Conservation (phyloP, 1,140 invertebrate species). For the Gyrodactylus salaris region DNA sequence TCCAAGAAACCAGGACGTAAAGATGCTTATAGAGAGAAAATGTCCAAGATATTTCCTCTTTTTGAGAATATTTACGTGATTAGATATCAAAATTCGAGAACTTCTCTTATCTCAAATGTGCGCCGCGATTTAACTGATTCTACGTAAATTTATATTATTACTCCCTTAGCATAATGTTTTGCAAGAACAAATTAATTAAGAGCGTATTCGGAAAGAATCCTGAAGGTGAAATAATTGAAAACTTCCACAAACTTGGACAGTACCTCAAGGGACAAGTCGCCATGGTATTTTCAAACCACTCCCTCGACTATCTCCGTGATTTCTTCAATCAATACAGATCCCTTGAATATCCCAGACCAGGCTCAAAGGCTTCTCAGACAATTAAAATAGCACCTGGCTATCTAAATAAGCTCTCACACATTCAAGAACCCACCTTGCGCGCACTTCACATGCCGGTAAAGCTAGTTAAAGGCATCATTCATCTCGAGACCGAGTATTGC, state of each 20-base stretch:
- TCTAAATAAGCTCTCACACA: neutral
- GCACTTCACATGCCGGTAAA: neutral
- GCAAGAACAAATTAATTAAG: neutral
- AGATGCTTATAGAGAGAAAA: neutral
- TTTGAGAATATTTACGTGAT: neutral
- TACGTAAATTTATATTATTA: too few relatives aligned
- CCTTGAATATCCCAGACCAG: neutral
- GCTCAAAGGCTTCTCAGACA: neutral
- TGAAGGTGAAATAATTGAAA: neutral
- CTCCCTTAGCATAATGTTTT: neutral
- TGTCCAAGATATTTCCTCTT: neutral
- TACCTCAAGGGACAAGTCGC: neutral
- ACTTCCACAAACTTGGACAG: neutral
- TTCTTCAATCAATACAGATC: neutral
- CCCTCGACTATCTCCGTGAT: neutral
- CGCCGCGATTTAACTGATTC: neutral
- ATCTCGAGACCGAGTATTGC: neutral
- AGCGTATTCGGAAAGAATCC: neutral
- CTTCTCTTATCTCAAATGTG: neutral
- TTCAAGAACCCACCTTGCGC: neutral
- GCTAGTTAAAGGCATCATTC: neutral
- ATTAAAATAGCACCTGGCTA: neutral
- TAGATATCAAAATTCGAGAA: neutral
- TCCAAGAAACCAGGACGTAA: neutral
- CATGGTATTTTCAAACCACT: neutral